Conservation (phyloP, 2,113 vertebrate genomes). For the Coreoperca whiteheadi region DNA sequence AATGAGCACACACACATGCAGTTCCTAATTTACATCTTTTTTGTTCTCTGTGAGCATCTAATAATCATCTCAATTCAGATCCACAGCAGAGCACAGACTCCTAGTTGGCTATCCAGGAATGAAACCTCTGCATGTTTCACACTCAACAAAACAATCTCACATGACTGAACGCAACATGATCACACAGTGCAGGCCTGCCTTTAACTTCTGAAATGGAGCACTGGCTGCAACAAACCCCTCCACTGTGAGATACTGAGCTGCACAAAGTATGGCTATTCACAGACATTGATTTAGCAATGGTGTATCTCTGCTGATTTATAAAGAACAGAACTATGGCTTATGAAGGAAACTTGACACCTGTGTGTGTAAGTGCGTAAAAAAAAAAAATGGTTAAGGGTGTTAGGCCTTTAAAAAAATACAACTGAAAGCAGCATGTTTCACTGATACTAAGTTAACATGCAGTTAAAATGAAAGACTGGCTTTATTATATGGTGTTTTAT, state of each 20-base stretch:
- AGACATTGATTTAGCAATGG: conserved; percentile 6
- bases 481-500: not conserved
- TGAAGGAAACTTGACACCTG: conserved; percentile 21
- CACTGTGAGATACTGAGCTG: conserved; percentile 21
- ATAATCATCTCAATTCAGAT: conserved; percentile 22
- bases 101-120: not conserved
- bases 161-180: conserved; percentile 2
- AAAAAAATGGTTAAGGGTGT: not conserved
- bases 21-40: conserved; percentile 31
- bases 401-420: not conserved
- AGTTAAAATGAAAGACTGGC: not conserved
- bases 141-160: conserved; percentile 32
- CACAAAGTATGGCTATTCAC: conserved; percentile 15
- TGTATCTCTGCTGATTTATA: not conserved
- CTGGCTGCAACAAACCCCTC: conserved; percentile 17
- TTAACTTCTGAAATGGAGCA: conserved; percentile 30
- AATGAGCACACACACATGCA: not conserved
- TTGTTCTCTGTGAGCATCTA: conserved; percentile 9
- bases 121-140: conserved; percentile 4
- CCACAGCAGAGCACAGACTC: not conserved
- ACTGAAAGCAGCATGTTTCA: not conserved
- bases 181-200: conserved; percentile 17
- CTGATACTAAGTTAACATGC: not conserved
- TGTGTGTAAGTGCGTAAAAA: not conserved
- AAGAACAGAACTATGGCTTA: not conserved